These are phyloP conservation scores for Tenthredo livida DNA, from an alignment of 2,888 invertebrate species.

Conservation along the genomic window DNA sequence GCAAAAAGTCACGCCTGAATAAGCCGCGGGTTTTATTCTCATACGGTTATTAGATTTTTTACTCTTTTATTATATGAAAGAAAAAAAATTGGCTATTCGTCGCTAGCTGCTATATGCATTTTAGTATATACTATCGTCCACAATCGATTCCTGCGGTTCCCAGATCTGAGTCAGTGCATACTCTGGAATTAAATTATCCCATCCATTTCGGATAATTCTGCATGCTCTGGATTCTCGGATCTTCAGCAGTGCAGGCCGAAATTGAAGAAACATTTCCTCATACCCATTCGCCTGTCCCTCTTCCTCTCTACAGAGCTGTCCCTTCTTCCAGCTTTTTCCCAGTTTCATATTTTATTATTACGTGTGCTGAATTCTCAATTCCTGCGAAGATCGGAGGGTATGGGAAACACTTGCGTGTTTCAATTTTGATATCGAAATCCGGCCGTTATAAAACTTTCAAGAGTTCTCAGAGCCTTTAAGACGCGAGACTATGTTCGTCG, in stretches of 20 bases:
- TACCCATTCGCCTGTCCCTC: background rate
- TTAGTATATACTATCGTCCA: background rate
- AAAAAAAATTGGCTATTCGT: background rate
- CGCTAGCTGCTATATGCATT: background rate
- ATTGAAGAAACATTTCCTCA: background rate
- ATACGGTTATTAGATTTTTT: background rate
- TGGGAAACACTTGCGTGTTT: background rate
- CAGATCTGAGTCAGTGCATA: background rate
- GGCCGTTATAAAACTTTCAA: background rate
- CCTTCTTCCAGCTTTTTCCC: background rate
- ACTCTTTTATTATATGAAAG: background rate
- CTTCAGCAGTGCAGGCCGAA: background rate
- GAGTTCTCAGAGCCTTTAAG: background rate
- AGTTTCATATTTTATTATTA: background rate
- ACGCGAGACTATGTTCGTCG: background rate
- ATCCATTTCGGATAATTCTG: background rate
- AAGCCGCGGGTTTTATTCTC: constrained; percentile 29
- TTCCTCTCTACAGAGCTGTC: background rate
- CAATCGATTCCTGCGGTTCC: background rate
- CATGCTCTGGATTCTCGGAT: background rate
- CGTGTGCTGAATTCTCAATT: constrained; percentile 20
- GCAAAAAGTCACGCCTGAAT: constrained; percentile 28
- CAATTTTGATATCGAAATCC: constrained; percentile 9
- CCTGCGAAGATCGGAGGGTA: background rate
- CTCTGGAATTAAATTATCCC: background rate